Conservation (phyloP, 1,140 invertebrate genomes). For the Heliconius melpomene region DNA sequence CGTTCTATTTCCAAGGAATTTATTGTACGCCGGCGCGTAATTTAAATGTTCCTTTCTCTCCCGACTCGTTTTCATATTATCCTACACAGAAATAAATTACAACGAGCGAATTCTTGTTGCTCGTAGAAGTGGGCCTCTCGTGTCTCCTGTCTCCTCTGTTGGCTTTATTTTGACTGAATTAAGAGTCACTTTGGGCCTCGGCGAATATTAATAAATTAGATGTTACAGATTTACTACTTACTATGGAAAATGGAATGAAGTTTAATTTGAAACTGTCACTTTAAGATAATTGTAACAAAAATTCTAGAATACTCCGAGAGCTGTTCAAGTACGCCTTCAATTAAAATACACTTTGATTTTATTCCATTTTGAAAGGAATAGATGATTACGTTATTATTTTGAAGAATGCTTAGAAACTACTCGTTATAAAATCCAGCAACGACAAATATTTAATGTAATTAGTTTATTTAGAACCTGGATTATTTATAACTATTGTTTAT, state of each 20-base stretch:
- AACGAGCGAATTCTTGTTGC: slow-evolving; percentile 27
- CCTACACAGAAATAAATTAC: slow-evolving; percentile 38
- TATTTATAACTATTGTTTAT: too few relatives aligned
- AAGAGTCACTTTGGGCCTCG: not conserved
- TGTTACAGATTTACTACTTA: slow-evolving; percentile 12
- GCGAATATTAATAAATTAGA: slow-evolving; percentile 29
- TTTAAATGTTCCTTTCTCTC: slow-evolving; percentile 42
- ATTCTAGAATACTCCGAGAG: not conserved
- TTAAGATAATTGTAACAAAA: slow-evolving; percentile 7
- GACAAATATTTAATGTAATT: too few relatives aligned
- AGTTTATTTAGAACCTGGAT: too few relatives aligned
- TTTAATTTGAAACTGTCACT: slow-evolving; percentile 7
- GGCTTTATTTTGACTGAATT: slow-evolving; percentile 31
- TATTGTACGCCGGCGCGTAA: slow-evolving; percentile 38
- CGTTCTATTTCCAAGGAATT: slow-evolving; percentile 35
- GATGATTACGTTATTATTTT: slow-evolving; percentile 5
- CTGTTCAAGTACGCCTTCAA: not conserved
- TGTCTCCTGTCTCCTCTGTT: not conserved
- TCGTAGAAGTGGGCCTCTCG: slow-evolving; percentile 15
- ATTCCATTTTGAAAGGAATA: not conserved
- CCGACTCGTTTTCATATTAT: slow-evolving; percentile 43
- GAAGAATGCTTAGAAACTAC: not conserved
- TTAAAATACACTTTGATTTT: slow-evolving; percentile 8
- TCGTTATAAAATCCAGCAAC: too few relatives aligned
- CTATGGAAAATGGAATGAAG: not conserved